Conservation (phyloP, 2,797 vertebrate genomes). For the Sarcoramphus papa region DNA sequence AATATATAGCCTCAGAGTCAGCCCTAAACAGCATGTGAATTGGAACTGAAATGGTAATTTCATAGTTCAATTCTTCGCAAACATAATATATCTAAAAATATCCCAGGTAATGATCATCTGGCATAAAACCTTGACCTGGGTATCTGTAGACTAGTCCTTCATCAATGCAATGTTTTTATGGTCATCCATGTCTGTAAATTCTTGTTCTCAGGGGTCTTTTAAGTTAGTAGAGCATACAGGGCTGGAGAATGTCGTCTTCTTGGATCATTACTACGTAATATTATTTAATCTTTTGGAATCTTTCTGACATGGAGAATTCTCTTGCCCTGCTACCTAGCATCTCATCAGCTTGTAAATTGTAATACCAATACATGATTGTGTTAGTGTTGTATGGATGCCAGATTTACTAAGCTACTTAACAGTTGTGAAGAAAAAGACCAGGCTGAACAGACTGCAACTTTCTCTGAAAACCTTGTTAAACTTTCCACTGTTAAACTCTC, state of each 20-base stretch:
- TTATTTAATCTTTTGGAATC: neutral
- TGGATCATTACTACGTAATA: rapidly evolving
- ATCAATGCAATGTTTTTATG: neutral
- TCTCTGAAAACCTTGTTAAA: conserved; percentile 3
- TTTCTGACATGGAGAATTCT: neutral
- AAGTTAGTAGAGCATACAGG: neutral
- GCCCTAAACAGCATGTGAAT: neutral
- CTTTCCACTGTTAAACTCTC: neutral
- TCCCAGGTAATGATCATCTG: neutral
- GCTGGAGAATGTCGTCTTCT: neutral
- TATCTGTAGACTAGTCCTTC: neutral
- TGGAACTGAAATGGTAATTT: neutral
- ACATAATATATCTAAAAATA: neutral
- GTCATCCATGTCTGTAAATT: neutral
- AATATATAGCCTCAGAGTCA: neutral
- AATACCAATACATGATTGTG: neutral
- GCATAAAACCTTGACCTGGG: neutral
- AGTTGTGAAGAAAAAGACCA: neutral
- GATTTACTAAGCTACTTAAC: neutral
- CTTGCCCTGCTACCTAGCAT: neutral
- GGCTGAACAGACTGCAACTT: neutral
- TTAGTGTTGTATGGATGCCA: neutral
- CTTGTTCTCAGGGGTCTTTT: neutral
- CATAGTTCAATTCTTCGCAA: neutral
- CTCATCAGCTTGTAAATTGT: neutral